These are phyloP conservation scores for Drosophila eohydei DNA, from an alignment of 2,888 invertebrate species.

Conservation along the genomic window DNA sequence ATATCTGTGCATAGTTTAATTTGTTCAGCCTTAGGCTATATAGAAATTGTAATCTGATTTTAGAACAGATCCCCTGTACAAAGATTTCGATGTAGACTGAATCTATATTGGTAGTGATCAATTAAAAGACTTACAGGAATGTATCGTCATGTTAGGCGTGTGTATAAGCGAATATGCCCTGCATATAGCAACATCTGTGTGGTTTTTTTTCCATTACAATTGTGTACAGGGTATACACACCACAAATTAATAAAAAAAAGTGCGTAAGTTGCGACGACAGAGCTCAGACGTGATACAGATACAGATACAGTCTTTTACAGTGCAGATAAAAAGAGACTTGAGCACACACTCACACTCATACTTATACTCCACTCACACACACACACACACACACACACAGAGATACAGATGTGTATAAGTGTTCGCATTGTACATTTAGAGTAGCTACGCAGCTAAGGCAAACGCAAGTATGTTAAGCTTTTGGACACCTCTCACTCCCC, in stretches of 20 bases:
- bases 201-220: not conserved
- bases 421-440: conserved; percentile 25
- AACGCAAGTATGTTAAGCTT: not conserved
- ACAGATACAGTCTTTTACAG: conserved; percentile 36
- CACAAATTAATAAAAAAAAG: conserved; percentile 34
- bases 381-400: conserved; percentile 14
- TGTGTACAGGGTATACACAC: conserved; percentile 20
- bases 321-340: conserved; percentile 42
- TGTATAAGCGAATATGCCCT: not conserved
- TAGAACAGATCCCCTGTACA: too few relatives aligned
- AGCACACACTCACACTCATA: conserved; percentile 20
- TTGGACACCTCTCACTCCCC: not conserved
- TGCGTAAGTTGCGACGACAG: conserved; percentile 55
- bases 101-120: not conserved
- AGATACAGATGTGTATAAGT: conserved; percentile 19
- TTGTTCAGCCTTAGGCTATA: too few relatives aligned
- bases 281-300: conserved; percentile 53
- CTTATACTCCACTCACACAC: conserved; percentile 18
- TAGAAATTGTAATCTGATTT: too few relatives aligned
- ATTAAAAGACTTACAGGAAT: not conserved
- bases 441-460: conserved; percentile 11
- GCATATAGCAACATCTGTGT: not conserved
- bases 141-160: not conserved
- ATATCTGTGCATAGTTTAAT: not conserved
- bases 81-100: not conserved